phyloP scores from a whole-genome alignment of 2,888 invertebrate genomes.

The Anoplius nigerrimus region DNA sequence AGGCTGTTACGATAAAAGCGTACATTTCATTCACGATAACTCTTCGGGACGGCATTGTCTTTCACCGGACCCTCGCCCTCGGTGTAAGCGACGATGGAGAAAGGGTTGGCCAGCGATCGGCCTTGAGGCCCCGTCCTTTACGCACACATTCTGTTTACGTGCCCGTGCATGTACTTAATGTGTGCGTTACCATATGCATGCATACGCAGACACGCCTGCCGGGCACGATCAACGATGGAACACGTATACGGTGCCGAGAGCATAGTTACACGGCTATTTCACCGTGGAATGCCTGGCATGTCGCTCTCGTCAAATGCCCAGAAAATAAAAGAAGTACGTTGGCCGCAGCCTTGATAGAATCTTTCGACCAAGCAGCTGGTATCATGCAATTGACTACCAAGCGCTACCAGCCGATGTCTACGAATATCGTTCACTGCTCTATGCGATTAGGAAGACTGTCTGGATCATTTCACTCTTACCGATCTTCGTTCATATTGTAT shows the following conservation, averaged over 20 bases:
- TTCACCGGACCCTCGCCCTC: conserved; percentile 26
- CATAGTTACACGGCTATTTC: conserved; percentile 65
- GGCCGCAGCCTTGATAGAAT: conserved; percentile 67
- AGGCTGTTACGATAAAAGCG: conserved; percentile 26
- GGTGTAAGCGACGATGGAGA: conserved; percentile 36
- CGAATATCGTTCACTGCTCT: too few species aligned
- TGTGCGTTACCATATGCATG: conserved; percentile 28
- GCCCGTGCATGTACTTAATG: not conserved
- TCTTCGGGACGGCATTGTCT: conserved; percentile 33
- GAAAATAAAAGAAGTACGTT: conserved; percentile 69
- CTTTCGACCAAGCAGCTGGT: conserved; percentile 47
- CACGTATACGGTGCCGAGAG: conserved; percentile 40
- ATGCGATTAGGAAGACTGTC: too few species aligned
- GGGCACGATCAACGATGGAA: conserved; percentile 8
- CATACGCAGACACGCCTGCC: conserved; percentile 25
- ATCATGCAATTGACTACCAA: conserved; percentile 4
- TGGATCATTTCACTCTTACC: too few species aligned
- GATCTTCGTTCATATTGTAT: too few species aligned
- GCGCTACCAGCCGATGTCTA: not conserved
- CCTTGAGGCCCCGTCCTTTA: conserved; percentile 61
- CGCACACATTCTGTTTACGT: conserved; percentile 34
- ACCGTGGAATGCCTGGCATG: conserved; percentile 72
- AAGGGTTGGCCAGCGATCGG: conserved; percentile 56
- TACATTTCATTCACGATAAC: conserved; percentile 36
- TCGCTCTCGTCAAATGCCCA: conserved; percentile 73